phyloP scores from a whole-genome alignment of 2,113 vertebrate species.

The Chitala chitala region DNA sequence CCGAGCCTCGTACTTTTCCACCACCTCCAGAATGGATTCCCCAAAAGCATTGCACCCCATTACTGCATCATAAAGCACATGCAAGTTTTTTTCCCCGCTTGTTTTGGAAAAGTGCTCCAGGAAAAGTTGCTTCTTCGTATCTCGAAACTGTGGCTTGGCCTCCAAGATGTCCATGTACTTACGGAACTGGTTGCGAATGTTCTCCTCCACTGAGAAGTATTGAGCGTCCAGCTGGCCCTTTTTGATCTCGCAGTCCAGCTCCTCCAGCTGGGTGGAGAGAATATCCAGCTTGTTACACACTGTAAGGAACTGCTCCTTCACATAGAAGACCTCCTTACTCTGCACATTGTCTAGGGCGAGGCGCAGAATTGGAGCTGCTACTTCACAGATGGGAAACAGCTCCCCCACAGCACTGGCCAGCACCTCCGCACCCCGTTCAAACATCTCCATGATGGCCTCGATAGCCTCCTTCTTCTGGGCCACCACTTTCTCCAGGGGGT shows the following conservation, averaged over 20 bases:
- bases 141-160: slow-evolving; percentile 58
- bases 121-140: slow-evolving; percentile 59
- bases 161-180: slow-evolving; percentile 68
- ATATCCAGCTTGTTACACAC: slow-evolving; percentile 59
- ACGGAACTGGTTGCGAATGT: slow-evolving; percentile 65
- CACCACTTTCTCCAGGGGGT: slow-evolving; percentile 51
- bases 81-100: slow-evolving; percentile 65
- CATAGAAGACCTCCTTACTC: slow-evolving; percentile 66
- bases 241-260: slow-evolving; percentile 62
- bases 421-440: slow-evolving; percentile 60
- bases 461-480: slow-evolving; percentile 70
- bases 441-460: slow-evolving; percentile 62
- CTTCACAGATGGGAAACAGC: slow-evolving; percentile 65
- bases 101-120: slow-evolving; percentile 61
- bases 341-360: slow-evolving; percentile 62
- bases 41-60: slow-evolving; percentile 61
- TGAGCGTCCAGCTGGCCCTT: slow-evolving; percentile 54
- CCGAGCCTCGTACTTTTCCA: slow-evolving; percentile 55
- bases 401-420: slow-evolving; percentile 62
- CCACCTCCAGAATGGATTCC: slow-evolving; percentile 57
- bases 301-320: slow-evolving; percentile 64
- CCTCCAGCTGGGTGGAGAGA: slow-evolving; percentile 57
- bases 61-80: slow-evolving; percentile 56
- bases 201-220: slow-evolving; percentile 65
- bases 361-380: slow-evolving; percentile 56